Conservation (phyloP, 2,797 vertebrate species). For the Lepus oiostolus region DNA sequence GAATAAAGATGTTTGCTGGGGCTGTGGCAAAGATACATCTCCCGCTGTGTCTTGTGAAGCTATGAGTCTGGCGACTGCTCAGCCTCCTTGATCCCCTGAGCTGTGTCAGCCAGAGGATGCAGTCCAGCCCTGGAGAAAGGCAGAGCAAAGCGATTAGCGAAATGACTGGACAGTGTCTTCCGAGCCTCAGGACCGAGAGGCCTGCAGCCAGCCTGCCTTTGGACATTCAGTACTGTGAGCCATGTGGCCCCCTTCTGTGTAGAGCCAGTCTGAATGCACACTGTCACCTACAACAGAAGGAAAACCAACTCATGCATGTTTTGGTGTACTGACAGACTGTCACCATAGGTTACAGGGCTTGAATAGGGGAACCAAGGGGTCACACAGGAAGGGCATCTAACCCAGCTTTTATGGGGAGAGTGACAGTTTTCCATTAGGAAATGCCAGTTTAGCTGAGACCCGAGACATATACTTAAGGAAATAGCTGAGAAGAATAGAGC, state of each 20-base stretch:
- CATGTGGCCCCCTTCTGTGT: neutral
- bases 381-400: neutral
- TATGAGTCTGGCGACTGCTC: neutral
- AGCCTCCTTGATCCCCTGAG: accelerated
- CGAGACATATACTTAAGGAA: neutral
- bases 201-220: neutral
- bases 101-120: neutral
- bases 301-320: neutral
- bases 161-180: neutral
- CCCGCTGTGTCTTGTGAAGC: neutral
- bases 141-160: neutral
- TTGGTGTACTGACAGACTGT: neutral
- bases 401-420: neutral
- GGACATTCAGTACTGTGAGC: neutral
- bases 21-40: neutral
- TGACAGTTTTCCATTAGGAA: neutral
- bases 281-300: neutral
- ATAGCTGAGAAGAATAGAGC: conserved; percentile 9
- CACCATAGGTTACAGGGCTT: neutral
- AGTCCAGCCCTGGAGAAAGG: neutral
- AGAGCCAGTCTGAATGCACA: neutral
- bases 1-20: too few relatives aligned
- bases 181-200: neutral
- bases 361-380: neutral
- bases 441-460: neutral